Conservation (phyloP, 2,113 vertebrate genomes). For the Mormyrus iriodes region DNA sequence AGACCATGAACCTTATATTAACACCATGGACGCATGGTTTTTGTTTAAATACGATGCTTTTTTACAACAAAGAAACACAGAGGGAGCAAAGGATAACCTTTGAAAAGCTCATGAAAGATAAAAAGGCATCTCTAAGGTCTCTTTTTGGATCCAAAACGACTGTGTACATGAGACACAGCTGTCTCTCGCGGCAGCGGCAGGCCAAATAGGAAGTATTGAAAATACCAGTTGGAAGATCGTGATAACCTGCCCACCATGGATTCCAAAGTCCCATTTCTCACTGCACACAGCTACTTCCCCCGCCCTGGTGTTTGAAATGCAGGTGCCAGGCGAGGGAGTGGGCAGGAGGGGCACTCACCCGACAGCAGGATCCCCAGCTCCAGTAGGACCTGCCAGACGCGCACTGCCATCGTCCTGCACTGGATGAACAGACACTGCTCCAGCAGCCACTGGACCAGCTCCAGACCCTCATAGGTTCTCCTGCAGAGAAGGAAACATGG, state of each 20-base stretch:
- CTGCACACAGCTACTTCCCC: not conserved
- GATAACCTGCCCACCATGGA: not conserved
- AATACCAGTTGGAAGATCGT: not conserved
- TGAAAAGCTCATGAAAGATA: not conserved
- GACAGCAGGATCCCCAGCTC: slow-evolving; percentile 91
- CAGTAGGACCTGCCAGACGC: slow-evolving; percentile 92
- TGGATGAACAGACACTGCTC: slow-evolving; percentile 88
- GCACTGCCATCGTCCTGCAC: slow-evolving; percentile 76
- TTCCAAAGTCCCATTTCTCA: not conserved
- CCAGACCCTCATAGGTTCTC: slow-evolving; percentile 87
- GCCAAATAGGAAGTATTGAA: not conserved
- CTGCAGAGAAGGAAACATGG: slow-evolving; percentile 45
- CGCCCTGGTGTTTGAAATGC: not conserved
- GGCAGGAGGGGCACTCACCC: slow-evolving; percentile 57
- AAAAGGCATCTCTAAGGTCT: not conserved
- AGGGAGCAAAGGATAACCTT: not conserved
- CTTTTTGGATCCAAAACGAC: not conserved
- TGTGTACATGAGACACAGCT: not conserved
- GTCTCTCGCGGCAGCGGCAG: not conserved
- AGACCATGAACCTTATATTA: not conserved
- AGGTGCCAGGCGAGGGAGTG: not conserved
- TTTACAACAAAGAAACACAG: not conserved
- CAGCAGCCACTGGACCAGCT: slow-evolving; percentile 93
- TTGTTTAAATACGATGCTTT: not conserved
- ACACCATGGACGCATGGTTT: not conserved